Evolutionary conservation across 2,888 invertebrate species (phyloP).

Genomic region (Adineta ricciae): DNA sequence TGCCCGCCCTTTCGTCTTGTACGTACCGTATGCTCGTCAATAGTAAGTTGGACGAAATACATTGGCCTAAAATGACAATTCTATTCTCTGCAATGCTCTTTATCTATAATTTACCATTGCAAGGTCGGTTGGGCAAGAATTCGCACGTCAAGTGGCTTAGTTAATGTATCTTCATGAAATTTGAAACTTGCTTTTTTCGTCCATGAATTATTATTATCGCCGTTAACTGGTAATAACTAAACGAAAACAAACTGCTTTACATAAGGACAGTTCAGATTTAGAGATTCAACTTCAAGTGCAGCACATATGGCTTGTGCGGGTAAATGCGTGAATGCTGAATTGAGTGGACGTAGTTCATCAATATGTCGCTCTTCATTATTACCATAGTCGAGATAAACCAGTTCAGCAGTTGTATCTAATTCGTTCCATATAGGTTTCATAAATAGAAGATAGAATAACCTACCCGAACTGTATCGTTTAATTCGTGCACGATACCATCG

Average conservation of each 20-base stretch:
- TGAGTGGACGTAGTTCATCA: neutral
- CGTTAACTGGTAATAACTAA: neutral
- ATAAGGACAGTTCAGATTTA: no score
- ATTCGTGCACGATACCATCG: slow-evolving; percentile 19
- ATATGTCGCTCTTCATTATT: neutral
- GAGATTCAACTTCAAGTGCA: neutral
- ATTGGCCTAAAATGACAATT: neutral
- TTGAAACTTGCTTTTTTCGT: neutral
- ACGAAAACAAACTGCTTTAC: neutral
- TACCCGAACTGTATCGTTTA: slow-evolving; percentile 6
- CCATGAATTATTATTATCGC: slow-evolving; percentile 12
- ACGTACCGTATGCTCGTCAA: neutral
- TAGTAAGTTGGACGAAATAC: neutral
- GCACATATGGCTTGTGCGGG: slow-evolving; percentile 8
- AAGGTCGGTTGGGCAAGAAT: neutral
- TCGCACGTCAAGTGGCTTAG: neutral
- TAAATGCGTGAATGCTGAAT: neutral
- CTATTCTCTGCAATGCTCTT: no score
- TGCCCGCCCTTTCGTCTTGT: neutral
- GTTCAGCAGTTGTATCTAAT: slow-evolving; percentile 9
- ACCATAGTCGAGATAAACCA: slow-evolving; percentile 3
- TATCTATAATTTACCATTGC: neutral
- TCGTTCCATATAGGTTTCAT: no score
- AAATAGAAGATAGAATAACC: neutral
- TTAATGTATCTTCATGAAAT: slow-evolving; percentile 1